These are phyloP conservation scores for Entelurus aequoreus DNA, from an alignment of 2,113 vertebrate species.

Conservation along the genomic window DNA sequence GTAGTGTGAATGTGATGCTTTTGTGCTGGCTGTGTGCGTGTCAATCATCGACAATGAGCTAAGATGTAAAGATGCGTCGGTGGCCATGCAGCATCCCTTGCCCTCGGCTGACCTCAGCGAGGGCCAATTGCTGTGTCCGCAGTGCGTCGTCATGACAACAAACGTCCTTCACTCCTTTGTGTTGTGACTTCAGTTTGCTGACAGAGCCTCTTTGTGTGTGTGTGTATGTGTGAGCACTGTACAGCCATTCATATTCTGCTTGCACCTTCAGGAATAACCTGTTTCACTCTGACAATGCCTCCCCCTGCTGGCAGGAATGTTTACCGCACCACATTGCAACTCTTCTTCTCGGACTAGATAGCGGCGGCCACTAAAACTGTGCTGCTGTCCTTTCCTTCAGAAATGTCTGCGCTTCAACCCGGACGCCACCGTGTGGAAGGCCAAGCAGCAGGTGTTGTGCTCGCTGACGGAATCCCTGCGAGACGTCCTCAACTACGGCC, in stretches of 20 bases:
- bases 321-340: not conserved
- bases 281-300: conserved; percentile 18
- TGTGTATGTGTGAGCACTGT: conserved; percentile 9
- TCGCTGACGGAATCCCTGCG: conserved; percentile 86
- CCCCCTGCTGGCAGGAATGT: conserved; percentile 47
- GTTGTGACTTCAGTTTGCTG: not conserved
- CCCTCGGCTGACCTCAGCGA: not conserved
- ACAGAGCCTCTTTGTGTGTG: not conserved
- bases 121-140: conserved; percentile 2
- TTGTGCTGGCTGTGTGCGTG: not conserved
- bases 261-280: conserved; percentile 16
- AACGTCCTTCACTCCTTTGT: not conserved
- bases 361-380: too few relatives aligned
- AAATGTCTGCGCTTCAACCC: conserved; percentile 92
- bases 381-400: conserved; percentile 52
- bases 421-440: conserved; percentile 87
- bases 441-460: conserved; percentile 91
- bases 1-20: conserved; percentile 17
- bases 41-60: not conserved
- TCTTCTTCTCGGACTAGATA: too few relatives aligned
- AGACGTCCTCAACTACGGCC: conserved; percentile 89
- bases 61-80: too few relatives aligned
- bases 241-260: conserved; percentile 19
- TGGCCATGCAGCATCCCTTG: too few relatives aligned
- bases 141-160: conserved; percentile 16